Conservation (phyloP, 2,888 invertebrate genomes). For the Spialia ferax region DNA sequence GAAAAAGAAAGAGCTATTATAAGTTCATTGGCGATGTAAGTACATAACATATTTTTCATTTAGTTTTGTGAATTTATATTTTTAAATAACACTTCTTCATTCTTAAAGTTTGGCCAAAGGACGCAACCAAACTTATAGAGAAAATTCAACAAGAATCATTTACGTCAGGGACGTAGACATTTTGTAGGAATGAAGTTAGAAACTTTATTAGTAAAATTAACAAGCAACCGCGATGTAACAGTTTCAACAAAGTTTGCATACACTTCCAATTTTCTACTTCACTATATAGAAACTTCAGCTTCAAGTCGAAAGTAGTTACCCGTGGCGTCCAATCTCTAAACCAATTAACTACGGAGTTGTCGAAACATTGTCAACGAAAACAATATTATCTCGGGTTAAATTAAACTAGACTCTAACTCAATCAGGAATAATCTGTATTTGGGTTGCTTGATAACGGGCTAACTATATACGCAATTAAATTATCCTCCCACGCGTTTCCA, state of each 20-base stretch:
- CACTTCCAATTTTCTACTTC: conserved; percentile 21
- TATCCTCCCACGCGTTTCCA: conserved; percentile 20
- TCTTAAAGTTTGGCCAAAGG: too few species aligned
- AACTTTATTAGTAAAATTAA: conserved; percentile 19
- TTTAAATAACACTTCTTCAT: too few species aligned
- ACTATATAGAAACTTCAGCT: conserved; percentile 21
- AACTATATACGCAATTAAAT: conserved; percentile 17
- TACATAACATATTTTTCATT: too few species aligned
- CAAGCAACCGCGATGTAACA: conserved; percentile 17
- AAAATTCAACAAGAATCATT: background rate
- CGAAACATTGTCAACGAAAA: conserved; percentile 38
- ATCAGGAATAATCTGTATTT: conserved; percentile 35
- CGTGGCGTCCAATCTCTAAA: conserved; percentile 36
- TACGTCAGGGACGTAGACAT: background rate
- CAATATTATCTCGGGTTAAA: conserved; percentile 35
- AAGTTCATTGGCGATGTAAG: too few species aligned
- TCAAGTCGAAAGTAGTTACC: conserved; percentile 35
- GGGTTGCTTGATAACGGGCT: conserved; percentile 25
- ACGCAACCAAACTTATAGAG: background rate
- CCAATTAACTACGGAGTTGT: conserved; percentile 37
- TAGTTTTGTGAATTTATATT: too few species aligned
- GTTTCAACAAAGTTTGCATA: conserved; percentile 26
- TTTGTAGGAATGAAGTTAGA: background rate
- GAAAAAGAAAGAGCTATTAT: too few species aligned
- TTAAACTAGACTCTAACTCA: conserved; percentile 37